These are phyloP conservation scores for Drosophila insularis DNA, from an alignment of 1,140 invertebrate species.

Conservation along the genomic window DNA sequence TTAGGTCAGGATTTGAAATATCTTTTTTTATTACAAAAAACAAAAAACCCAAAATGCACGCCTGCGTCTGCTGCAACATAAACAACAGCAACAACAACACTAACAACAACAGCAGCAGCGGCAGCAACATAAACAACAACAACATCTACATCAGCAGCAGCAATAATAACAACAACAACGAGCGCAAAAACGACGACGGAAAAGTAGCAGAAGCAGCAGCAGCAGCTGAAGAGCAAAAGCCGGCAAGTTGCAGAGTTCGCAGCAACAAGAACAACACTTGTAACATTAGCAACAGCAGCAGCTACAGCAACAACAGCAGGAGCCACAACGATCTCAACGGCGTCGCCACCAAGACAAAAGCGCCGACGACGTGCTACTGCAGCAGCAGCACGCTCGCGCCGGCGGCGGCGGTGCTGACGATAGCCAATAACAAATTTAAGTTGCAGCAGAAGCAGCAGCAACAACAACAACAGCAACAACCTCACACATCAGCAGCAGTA, in stretches of 20 bases:
- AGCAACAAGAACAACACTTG: conserved; percentile 33
- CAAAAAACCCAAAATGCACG: conserved; percentile 77
- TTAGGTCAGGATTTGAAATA: conserved; percentile 60
- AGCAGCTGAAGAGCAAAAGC: conserved; percentile 32
- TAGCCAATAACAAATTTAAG: conserved; percentile 16
- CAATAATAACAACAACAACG: conserved; percentile 6
- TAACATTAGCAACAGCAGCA: not conserved
- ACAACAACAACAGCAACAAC: conserved; percentile 25
- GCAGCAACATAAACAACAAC: conserved; percentile 5
- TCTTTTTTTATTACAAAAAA: conserved; percentile 31
- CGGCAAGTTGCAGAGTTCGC: conserved; percentile 47
- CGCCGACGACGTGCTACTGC: conserved; percentile 46
- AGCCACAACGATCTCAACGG: conserved; percentile 69
- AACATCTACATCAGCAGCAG: not conserved
- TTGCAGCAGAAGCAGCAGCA: conserved; percentile 25
- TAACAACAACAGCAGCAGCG: conserved; percentile 16
- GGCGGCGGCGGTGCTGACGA: conserved; percentile 43
- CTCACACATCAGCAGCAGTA: conserved; percentile 21
- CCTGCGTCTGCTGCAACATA: conserved; percentile 71
- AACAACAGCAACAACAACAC: conserved; percentile 59
- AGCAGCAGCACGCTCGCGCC: conserved; percentile 40
- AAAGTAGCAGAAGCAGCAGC: conserved; percentile 24
- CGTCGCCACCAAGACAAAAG: conserved; percentile 39
- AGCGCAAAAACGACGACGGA: conserved; percentile 20
- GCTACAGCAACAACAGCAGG: not conserved